Base-by-base conservation (phyloP, 2,113 vertebrate genomes). In the Pachycephala philippinensis region DNA sequence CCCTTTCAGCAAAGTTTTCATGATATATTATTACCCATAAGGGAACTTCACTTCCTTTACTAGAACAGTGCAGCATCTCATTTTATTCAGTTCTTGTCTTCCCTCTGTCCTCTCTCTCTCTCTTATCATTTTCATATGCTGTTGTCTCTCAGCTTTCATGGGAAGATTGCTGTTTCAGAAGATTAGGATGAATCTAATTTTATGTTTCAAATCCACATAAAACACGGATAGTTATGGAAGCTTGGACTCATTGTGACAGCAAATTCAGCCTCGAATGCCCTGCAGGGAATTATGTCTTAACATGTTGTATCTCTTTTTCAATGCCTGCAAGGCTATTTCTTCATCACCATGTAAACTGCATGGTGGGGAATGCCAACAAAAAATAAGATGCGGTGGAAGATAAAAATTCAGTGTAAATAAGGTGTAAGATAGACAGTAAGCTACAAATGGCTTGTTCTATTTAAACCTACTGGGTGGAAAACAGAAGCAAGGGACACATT, bases 141-240 rank as follows among this genome's bases (percentile, higher is more conserved):
- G 52, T 92, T 95, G 90, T 92, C 72, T 90, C 80, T 95, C 84
- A 95, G 95, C 95, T 96, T 96, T 97, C 87, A 87, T 96, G 91
- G 92, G 95, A 97, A 97, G 95, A 85, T 87, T 95, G 94, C 93
- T 94, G 89, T 97, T 98, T 97, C 94, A 84, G 97, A 96, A 96
- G 93, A 98, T 96, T 90, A 93, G 95, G 91, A 96, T 97, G 97
- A 97, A 95, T 97, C 97, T 98, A 95, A 97, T 97, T 97, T 97
- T 97, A 96, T 97, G 97, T 90, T 98, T 98, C 97, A 97, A 95
- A 91, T 95, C 92, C 90, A 97, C 92, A 94, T 84, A 96, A 97
- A 98, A 96, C 94, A 96, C 30, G 18, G 90, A 97, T 95, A 96
- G 95, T 94, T 96, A 87, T 76, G 92, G 97, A 97, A 95, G 90